A percentile compares a stretch with the other conserved stretches of the same genome.
Evolutionary conservation across 2,888 invertebrate genomes (phyloP).

Genomic region (Eurois occulta): DNA sequence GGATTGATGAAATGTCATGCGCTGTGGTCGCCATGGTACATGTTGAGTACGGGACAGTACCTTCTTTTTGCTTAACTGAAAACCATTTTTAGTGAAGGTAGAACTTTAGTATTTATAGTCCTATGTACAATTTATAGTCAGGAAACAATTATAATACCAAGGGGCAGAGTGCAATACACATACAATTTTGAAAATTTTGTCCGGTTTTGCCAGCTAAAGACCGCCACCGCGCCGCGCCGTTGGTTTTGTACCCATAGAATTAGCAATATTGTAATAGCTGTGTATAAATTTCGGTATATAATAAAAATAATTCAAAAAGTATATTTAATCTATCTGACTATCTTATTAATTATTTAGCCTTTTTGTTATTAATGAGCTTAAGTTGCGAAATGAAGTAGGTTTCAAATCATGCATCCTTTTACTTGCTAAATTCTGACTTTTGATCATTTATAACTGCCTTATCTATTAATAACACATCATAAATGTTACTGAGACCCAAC

Average conservation of each 20-base stretch:
- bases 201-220: no score
- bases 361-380: no score
- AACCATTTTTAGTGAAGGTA: neutral
- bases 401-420: neutral
- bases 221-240: no score
- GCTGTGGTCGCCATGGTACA: conserved; percentile 26
- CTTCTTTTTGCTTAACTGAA: neutral
- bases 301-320: no score
- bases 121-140: neutral
- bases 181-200: neutral
- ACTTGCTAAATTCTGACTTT: neutral
- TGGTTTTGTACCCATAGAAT: no score
- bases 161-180: neutral
- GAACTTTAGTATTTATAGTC: neutral
- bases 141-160: neutral
- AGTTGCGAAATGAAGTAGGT: neutral
- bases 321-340: no score
- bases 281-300: no score
- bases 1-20: conserved; percentile 67
- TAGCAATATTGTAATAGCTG: no score
- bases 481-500: neutral
- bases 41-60: neutral
- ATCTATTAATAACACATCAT: neutral
- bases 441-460: neutral
- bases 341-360: no score